A percentile compares a stretch with the other conserved stretches of the same genome.
Evolutionary conservation across 1,140 invertebrate species (phyloP).

Genomic region (Zophobas atratus): DNA sequence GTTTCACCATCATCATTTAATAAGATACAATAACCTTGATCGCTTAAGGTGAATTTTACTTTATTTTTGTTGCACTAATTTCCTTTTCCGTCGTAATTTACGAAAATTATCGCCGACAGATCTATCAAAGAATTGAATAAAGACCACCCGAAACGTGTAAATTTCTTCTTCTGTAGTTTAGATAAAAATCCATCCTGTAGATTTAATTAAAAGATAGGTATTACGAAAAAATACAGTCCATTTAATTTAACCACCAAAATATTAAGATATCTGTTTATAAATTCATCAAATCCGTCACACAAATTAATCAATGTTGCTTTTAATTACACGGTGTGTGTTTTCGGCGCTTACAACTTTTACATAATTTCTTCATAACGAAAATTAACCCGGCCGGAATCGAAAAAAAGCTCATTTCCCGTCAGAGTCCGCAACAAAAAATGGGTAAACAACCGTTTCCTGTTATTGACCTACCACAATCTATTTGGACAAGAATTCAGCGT

Average conservation of each 20-base stretch:
- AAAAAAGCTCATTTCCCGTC: conserved; percentile 34
- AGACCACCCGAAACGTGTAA: not conserved
- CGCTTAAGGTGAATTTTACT: too few species aligned
- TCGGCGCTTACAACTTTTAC: not conserved
- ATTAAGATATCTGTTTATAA: not conserved
- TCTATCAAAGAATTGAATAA: not conserved
- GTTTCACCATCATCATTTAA: too few species aligned
- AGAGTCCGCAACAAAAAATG: conserved; percentile 4
- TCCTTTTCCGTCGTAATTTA: not conserved
- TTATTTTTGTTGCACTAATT: not conserved
- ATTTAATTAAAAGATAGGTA: too few species aligned
- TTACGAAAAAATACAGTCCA: too few species aligned
- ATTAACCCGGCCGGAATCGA: conserved; percentile 9
- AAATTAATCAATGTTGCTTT: not conserved
- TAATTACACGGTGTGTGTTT: not conserved
- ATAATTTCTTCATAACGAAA: conserved; percentile 23
- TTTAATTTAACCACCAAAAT: too few species aligned
- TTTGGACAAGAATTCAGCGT: conserved; percentile 25
- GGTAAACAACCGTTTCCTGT: conserved; percentile 32
- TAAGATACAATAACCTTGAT: too few species aligned
- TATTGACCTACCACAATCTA: conserved; percentile 33
- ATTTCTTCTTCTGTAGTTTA: not conserved
- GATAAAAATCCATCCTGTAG: too few species aligned
- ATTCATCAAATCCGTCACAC: not conserved
- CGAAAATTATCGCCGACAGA: not conserved